phyloP scores from a whole-genome alignment of 2,797 vertebrate species.

The Oophaga sylvatica region DNA sequence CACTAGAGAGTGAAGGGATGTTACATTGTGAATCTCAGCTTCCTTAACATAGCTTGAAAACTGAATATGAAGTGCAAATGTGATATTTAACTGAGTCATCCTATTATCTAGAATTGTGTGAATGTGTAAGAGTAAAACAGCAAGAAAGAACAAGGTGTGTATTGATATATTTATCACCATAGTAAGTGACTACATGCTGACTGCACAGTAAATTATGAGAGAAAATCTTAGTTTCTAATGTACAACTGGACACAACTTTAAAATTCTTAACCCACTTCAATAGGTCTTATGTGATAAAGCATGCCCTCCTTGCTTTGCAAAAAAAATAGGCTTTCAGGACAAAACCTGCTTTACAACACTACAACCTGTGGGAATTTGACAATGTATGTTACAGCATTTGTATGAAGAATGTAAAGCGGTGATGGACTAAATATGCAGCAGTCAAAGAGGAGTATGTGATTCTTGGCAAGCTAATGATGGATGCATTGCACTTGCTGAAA shows the following conservation, averaged over 20 bases:
- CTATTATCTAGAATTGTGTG: constrained; percentile 49
- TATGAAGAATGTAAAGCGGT: too few species aligned
- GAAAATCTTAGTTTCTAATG: not conserved
- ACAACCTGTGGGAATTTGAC: too few species aligned
- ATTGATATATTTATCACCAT: constrained; percentile 31
- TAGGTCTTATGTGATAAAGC: too few species aligned
- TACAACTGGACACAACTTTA: not conserved
- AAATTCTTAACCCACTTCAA: not conserved
- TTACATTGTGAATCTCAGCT: constrained; percentile 35
- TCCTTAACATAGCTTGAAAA: constrained; percentile 39
- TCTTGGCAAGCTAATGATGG: too few species aligned
- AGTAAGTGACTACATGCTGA: constrained; percentile 2
- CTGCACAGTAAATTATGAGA: not conserved
- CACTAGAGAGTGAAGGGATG: constrained; percentile 7
- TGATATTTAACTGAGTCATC: constrained; percentile 36
- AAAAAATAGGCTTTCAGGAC: too few species aligned
- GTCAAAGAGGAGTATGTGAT: too few species aligned
- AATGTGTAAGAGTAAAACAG: constrained; percentile 32
- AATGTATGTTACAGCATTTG: too few species aligned
- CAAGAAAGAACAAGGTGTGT: not conserved
- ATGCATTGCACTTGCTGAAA: too few species aligned
- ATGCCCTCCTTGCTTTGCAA: too few species aligned
- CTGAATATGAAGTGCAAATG: constrained; percentile 44
- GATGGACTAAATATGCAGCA: too few species aligned
- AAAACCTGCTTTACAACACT: too few species aligned